A percentile compares a stretch with the other conserved stretches of the same genome.
phyloP scores from a whole-genome alignment of 2,888 invertebrate genomes.

The Nebria salina region DNA sequence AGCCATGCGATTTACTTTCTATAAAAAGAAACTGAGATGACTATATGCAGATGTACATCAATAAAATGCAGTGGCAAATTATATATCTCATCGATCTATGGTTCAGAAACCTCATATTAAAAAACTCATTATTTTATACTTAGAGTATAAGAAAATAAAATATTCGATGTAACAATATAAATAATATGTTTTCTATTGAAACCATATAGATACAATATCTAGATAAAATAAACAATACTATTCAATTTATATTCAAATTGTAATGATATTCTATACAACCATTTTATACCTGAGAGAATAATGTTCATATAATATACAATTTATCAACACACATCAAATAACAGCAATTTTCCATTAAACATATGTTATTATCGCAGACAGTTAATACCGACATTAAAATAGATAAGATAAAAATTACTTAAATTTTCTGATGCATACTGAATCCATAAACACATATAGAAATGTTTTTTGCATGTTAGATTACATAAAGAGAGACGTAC shows the following conservation, averaged over 20 bases:
- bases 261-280: neutral
- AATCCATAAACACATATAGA: neutral
- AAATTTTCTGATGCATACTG: neutral
- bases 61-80: neutral
- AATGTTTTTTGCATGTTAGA: constrained; percentile 12
- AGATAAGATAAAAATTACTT: neutral
- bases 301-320: neutral
- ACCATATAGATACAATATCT: neutral
- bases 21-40: too few species aligned
- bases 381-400: neutral
- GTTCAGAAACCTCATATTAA: too few species aligned
- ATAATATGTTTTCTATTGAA: neutral
- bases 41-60: neutral
- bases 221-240: neutral
- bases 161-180: too few species aligned
- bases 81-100: too few species aligned
- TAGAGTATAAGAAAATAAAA: too few species aligned
- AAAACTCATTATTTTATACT: too few species aligned
- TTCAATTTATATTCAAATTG: neutral
- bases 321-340: neutral
- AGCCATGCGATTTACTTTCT: too few species aligned
- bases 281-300: neutral
- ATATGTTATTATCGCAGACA: neutral
- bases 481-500: constrained; percentile 9
- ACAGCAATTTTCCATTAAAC: neutral